Evolutionary conservation across 2,888 invertebrate species (phyloP).

Genomic region (Apocheima hispidaria): DNA sequence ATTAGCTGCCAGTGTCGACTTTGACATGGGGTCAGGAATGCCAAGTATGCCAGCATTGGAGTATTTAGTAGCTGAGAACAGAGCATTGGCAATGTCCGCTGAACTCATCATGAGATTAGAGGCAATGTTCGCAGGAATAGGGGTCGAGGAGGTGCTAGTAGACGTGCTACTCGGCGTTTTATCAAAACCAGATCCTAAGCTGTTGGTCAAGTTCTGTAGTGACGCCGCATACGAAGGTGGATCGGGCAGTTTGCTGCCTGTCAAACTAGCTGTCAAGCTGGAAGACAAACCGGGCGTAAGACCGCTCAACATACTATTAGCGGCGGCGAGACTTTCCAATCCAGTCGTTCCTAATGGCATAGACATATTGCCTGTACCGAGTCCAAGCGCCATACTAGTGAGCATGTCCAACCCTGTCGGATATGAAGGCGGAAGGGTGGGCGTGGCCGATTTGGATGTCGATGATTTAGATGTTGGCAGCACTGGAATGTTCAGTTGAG

Average conservation of each 20-base stretch:
- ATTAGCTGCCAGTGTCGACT: constrained; percentile 90
- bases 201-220: constrained; percentile 75
- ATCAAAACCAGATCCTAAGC: constrained; percentile 71
- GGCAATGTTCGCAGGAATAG: constrained; percentile 83
- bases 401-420: constrained; percentile 82
- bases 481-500: constrained; percentile 86
- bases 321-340: constrained; percentile 80
- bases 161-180: constrained; percentile 81
- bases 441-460: constrained; percentile 81
- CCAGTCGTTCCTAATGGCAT: constrained; percentile 74
- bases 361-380: constrained; percentile 76
- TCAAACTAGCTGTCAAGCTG: constrained; percentile 75
- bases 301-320: constrained; percentile 79
- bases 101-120: constrained; percentile 88
- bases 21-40: constrained; percentile 91
- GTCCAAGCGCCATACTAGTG: constrained; percentile 82
- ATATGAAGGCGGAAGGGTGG: constrained; percentile 81
- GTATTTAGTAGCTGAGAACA: constrained; percentile 89
- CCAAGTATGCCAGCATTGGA: constrained; percentile 87
- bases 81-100: constrained; percentile 88
- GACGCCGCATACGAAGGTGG: constrained; percentile 81
- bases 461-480: constrained; percentile 86
- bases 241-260: constrained; percentile 76
- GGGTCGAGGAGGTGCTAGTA: constrained; percentile 80
- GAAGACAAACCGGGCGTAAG: constrained; percentile 75